Evolutionary conservation across 1,140 invertebrate genomes (phyloP).

Genomic region (Lethrus apterus): DNA sequence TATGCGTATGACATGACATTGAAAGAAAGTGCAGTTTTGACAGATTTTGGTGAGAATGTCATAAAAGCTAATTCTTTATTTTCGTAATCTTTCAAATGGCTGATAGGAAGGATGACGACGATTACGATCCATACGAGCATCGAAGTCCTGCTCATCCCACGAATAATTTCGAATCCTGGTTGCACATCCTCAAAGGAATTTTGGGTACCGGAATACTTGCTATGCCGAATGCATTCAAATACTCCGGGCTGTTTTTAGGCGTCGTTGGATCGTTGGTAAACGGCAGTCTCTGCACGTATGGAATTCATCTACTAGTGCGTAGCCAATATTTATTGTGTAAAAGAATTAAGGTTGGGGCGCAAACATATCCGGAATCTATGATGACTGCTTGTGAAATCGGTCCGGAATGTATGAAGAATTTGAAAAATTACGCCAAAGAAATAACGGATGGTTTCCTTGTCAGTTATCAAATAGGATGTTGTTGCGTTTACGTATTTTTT

Average conservation of each 20-base stretch:
- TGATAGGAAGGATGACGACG: slow-evolving; percentile 2
- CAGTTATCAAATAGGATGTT: slow-evolving; percentile 4
- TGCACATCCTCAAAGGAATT: slow-evolving; percentile 56
- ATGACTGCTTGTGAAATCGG: neutral
- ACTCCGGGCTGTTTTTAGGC: slow-evolving; percentile 55
- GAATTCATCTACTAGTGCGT: too few relatives aligned
- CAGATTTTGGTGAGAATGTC: too few relatives aligned
- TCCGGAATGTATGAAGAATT: too few relatives aligned
- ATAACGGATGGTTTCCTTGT: slow-evolving; percentile 1
- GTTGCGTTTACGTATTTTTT: slow-evolving; percentile 6
- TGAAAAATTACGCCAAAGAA: too few relatives aligned
- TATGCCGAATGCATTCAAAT: slow-evolving; percentile 58
- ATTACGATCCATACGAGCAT: slow-evolving; percentile 1
- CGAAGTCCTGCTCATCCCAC: too few relatives aligned
- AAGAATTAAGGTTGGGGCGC: neutral
- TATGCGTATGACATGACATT: too few relatives aligned
- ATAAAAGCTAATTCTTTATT: too few relatives aligned
- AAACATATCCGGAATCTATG: slow-evolving; percentile 7
- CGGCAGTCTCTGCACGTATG: slow-evolving; percentile 55
- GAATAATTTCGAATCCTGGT: slow-evolving; percentile 45
- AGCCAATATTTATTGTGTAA: slow-evolving; percentile 5
- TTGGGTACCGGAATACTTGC: slow-evolving; percentile 64
- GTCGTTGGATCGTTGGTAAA: slow-evolving; percentile 47
- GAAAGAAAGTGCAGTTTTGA: too few relatives aligned
- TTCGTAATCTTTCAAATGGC: too few relatives aligned